Conservation (phyloP, 2,113 vertebrate genomes). For the Otocyon megalotis region DNA sequence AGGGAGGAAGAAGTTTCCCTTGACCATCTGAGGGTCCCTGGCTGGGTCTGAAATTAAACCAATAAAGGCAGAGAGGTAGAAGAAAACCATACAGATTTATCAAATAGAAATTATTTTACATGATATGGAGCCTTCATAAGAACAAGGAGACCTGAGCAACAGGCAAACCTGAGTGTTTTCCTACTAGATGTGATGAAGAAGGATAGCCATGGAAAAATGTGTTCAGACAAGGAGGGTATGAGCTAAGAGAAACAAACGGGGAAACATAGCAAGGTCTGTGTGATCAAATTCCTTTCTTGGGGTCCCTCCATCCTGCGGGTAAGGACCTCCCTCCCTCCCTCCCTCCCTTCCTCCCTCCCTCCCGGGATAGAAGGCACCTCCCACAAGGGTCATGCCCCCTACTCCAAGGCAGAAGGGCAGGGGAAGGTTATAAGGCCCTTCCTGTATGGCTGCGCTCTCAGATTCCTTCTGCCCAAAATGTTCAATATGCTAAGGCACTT, state of each 20-base stretch:
- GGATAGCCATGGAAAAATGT: neutral
- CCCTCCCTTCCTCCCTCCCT: neutral
- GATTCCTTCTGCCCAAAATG: neutral
- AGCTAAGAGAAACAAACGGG: neutral
- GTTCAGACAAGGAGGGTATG: neutral
- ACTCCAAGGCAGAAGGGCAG: neutral
- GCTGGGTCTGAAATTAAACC: neutral
- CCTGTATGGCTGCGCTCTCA: neutral
- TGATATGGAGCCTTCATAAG: neutral
- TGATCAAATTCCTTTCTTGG: neutral
- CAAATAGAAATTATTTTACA: neutral
- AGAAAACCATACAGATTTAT: neutral
- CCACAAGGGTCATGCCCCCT: neutral
- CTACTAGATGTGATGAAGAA: too few relatives aligned
- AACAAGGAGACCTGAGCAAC: neutral
- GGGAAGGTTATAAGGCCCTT: neutral
- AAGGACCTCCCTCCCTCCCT: neutral
- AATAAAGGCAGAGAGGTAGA: neutral
- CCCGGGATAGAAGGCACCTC: neutral
- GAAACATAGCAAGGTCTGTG: neutral
- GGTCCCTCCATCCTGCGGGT: neutral
- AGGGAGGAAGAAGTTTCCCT: neutral
- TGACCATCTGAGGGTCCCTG: neutral
- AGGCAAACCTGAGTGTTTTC: neutral
- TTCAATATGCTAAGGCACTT: neutral